Conservation (phyloP, 2,888 invertebrate genomes). For the Drosophila differens region DNA sequence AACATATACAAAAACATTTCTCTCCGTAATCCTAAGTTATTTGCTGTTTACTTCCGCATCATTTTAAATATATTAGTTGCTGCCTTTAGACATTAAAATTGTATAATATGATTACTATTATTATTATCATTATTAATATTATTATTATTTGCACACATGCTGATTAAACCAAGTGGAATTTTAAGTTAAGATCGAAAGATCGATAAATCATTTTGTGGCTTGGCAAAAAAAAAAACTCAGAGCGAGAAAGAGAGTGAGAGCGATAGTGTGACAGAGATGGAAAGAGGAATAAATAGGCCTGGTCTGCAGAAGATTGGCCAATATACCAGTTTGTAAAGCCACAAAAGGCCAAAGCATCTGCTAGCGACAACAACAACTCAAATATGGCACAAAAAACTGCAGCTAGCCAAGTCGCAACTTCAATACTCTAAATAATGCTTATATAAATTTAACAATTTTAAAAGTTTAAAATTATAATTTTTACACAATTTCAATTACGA, state of each 20-base stretch:
- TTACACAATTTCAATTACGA: not conserved
- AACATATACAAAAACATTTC: slow-evolving; percentile 3
- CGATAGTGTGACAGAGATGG: not conserved
- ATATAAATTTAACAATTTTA: not conserved
- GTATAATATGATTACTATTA: slow-evolving; percentile 37
- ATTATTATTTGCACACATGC: slow-evolving; percentile 18
- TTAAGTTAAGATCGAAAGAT: slow-evolving; percentile 4
- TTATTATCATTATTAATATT: slow-evolving; percentile 6
- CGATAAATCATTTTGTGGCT: not conserved
- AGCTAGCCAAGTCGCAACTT: slow-evolving; percentile 4
- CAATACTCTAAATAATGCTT: slow-evolving; percentile 7
- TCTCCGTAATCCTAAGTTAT: slow-evolving; percentile 33
- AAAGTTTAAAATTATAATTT: not conserved
- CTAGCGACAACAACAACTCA: slow-evolving; percentile 35
- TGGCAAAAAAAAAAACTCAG: not conserved
- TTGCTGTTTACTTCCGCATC: slow-evolving; percentile 21
- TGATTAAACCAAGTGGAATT: slow-evolving; percentile 36
- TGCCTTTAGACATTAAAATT: slow-evolving; percentile 45
- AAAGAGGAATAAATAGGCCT: not conserved
- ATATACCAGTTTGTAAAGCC: slow-evolving; percentile 50
- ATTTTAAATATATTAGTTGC: slow-evolving; percentile 35
- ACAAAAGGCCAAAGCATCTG: slow-evolving; percentile 42
- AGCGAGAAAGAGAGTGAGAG: not conserved
- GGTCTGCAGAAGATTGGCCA: slow-evolving; percentile 2
- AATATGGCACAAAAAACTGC: slow-evolving; percentile 9